Evolutionary conservation across 2,888 invertebrate genomes (phyloP).

Genomic region (Ptychoptera contaminata): DNA sequence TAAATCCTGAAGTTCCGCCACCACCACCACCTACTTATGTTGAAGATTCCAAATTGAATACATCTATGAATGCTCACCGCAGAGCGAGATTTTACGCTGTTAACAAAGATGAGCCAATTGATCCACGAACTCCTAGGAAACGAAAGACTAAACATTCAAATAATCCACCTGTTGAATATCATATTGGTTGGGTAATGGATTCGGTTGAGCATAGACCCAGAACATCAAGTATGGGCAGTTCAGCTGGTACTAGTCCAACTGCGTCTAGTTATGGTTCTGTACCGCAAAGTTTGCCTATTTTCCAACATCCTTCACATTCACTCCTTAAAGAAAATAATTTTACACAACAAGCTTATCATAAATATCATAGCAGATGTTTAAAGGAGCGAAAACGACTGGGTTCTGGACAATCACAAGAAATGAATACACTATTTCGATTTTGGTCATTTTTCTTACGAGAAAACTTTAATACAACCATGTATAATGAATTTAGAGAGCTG

Average conservation of each 20-base stretch:
- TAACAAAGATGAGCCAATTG: slow-evolving; percentile 53
- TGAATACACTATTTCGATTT: slow-evolving; percentile 98
- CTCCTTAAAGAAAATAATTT: slow-evolving; percentile 92
- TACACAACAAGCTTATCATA: slow-evolving; percentile 94
- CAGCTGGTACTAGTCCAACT: slow-evolving; percentile 60
- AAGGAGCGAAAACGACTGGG: slow-evolving; percentile 85
- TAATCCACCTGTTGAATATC: slow-evolving; percentile 88
- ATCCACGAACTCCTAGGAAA: slow-evolving; percentile 58
- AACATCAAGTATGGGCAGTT: slow-evolving; percentile 67
- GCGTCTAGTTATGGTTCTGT: slow-evolving; percentile 62
- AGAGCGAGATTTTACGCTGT: slow-evolving; percentile 88
- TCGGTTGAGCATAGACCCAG: slow-evolving; percentile 66
- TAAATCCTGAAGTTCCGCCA: slow-evolving; percentile 63
- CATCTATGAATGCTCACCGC: slow-evolving; percentile 18
- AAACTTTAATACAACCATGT: slow-evolving; percentile 97
- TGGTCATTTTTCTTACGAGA: slow-evolving; percentile 99
- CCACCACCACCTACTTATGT: slow-evolving; percentile 52
- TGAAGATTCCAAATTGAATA: slow-evolving; percentile 14
- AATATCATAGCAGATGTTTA: slow-evolving; percentile 82
- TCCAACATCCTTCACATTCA: slow-evolving; percentile 94
- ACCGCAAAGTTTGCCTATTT: slow-evolving; percentile 71
- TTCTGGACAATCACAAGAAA: slow-evolving; percentile 91
- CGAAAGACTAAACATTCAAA: slow-evolving; percentile 82
- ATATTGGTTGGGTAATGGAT: slow-evolving; percentile 97
- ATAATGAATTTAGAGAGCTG: slow-evolving; percentile 77